Evolutionary conservation across 2,888 invertebrate species (phyloP), one percentile per base, ranked within the genome.

Genomic region (Leucoma salicis): DNA sequence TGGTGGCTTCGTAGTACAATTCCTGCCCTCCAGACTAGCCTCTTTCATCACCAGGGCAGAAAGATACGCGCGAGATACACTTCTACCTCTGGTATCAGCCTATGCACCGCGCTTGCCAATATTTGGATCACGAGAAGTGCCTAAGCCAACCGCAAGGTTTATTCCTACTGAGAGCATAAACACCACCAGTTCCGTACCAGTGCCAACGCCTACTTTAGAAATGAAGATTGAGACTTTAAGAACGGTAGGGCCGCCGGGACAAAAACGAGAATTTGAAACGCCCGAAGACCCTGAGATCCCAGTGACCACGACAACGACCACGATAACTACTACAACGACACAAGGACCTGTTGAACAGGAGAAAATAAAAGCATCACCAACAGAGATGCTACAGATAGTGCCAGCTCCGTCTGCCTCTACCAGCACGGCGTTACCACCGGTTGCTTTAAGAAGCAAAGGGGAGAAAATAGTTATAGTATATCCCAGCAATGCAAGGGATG

Each of bases 1-100:
- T 46, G 49, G 76, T 4, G 78, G 88, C 43, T 89, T 92, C 42
- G 95, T 94, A 0, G 95, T 96, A 0, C 96, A 96, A 72, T 92
- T 95, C 65, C 82, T 96, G 31, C 96, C 96, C 0, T 94, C 95
- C 52, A 90, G 95, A 21, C 78, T 96, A 1, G 95, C 95, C 0
- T 93, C 94, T 3, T 92, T 96, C 75, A 91, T 96, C 33, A 94
- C 95, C 27, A 93, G 95, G 57, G 96, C 96, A 0, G 96, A 96
- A 67, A 91, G 93, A 35, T 96, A 96, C 73, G 95, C 96, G 0
- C 90, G 95, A 38, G 94, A 95, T 71, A 95, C 95, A 0, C 84
- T 95, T 1, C 74, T 95, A 38, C 95, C 95, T 0, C 74, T 95
- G 4, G 95, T 95, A 7, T 95, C 95, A 10, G 94, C 94, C 31